phyloP scores from a whole-genome alignment of 2,113 vertebrate species.

The Thermophis baileyi region DNA sequence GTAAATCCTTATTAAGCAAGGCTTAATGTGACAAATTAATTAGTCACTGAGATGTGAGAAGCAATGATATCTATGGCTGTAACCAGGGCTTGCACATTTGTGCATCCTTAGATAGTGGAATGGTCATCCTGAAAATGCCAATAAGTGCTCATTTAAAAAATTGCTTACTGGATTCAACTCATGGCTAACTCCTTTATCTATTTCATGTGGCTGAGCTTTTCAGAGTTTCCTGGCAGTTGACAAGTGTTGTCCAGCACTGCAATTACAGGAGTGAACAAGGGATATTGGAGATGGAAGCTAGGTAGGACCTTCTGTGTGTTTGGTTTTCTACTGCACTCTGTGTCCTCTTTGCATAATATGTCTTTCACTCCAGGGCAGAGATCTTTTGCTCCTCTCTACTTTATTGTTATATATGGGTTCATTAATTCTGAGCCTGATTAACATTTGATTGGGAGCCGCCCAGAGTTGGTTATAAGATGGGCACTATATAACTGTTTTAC shows the following conservation, averaged over 20 bases:
- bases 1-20: not conserved
- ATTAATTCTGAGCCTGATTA: slow-evolving; percentile 45
- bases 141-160: not conserved
- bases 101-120: not conserved
- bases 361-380: slow-evolving; percentile 44
- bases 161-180: not conserved
- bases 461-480: not conserved
- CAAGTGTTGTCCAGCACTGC: not conserved
- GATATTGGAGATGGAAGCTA: not conserved
- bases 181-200: not conserved
- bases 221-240: not conserved
- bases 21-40: not conserved
- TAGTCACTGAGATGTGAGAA: not conserved
- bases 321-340: slow-evolving; percentile 42
- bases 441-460: not conserved
- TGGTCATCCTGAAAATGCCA: not conserved
- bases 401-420: slow-evolving; percentile 48
- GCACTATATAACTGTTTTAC: not conserved
- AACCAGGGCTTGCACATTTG: not conserved
- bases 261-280: not conserved
- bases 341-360: slow-evolving; percentile 19
- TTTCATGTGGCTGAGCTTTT: not conserved
- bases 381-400: slow-evolving; percentile 41
- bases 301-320: not conserved
- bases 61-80: not conserved